Base-by-base conservation (phyloP, 1,140 invertebrate species). In the Lineus longissimus region DNA sequence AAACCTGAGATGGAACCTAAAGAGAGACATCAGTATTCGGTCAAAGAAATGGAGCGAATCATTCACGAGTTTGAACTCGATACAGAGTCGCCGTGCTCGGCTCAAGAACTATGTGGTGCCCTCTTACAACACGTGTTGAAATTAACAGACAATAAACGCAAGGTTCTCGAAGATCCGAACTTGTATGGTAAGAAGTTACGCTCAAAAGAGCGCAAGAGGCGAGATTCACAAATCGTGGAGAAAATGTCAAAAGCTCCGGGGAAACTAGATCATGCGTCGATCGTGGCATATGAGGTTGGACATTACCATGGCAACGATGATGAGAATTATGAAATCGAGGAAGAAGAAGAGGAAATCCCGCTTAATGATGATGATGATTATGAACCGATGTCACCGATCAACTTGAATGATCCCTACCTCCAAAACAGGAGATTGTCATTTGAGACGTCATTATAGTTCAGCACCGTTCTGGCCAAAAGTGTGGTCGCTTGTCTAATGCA, bases 261-360 rank as follows among this genome's bases (percentile, higher is more conserved):
- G n/a, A 95, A 96, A 80, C 81, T 95, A 61, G 94, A 95, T 81
- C 93, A 95, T 79, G 93, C 93, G 22, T 91, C 91, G 9, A 87
- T 93, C 22, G 89, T 93, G 47, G 91, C 92, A 0, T 93, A 89
- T 72, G 87, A 88, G 69, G 88, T 93, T 27, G 76, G 78, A n/a
- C 55, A 68, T 43, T 69, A 68, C 61, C 61, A 62, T 51, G 70
- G 70, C 29, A 58, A 67, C n/a, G 65, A 70, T 64, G 66, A 69
- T 30, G 67, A 73, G 15, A 58, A 66, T 23, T 63, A 72, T 59
- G 71, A 75, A 29, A 68, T 31, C n/a, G 40, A 57, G 2, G 25
- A 22, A n/a, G 55, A 55, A 0, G 64, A 63, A 41, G 64, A 67
- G 17, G 51, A 54, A 45, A 40, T 30, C 30, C 31, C 23, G 22